Percentiles rank a stretch among this genome's conserved stretches.
Evolutionary conservation across 2,797 vertebrate species (phyloP).

Genomic region (Hydrocynus forskahlii): DNA sequence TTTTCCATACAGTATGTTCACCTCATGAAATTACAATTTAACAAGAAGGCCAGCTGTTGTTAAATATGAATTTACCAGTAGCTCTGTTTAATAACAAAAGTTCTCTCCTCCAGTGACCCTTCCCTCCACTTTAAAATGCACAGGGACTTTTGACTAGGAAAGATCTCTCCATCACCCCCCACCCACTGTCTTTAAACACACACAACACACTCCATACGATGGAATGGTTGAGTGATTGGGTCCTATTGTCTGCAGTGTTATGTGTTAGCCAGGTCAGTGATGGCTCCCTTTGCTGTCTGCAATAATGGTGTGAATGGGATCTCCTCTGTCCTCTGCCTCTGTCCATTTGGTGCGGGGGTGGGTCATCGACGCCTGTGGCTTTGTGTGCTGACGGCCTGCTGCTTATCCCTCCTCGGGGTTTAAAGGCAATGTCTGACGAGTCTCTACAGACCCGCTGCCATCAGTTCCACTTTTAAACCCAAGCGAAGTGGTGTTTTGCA

Average conservation of each 20-base stretch:
- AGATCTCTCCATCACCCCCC: conserved; percentile 39
- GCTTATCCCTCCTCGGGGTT: conserved; percentile 34
- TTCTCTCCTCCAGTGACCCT: conserved; percentile 3
- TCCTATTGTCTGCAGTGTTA: conserved; percentile 70
- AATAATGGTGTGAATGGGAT: conserved; percentile 69
- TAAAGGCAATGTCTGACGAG: conserved; percentile 57
- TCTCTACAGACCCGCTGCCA: conserved; percentile 23
- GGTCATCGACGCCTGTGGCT: conserved; percentile 53
- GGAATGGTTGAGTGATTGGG: conserved; percentile 61
- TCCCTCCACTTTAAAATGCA: conserved; percentile 7
- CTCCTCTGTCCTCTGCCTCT: conserved; percentile 52
- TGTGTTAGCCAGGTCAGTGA: conserved; percentile 68
- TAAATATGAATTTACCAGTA: neutral
- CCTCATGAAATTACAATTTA: neutral
- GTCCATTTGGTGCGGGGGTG: conserved; percentile 60
- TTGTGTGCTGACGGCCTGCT: conserved; percentile 44
- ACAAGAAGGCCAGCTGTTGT: neutral
- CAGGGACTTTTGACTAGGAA: conserved; percentile 63
- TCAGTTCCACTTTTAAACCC: conserved; percentile 19
- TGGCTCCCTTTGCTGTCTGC: conserved; percentile 56
- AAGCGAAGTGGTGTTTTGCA: conserved; percentile 17
- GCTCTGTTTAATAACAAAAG: neutral
- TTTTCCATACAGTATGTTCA: neutral
- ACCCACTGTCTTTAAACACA: conserved; percentile 42
- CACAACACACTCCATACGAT: conserved; percentile 26